Evolutionary conservation across 2,888 invertebrate genomes (phyloP).

Genomic region (Hedychridium roseum): DNA sequence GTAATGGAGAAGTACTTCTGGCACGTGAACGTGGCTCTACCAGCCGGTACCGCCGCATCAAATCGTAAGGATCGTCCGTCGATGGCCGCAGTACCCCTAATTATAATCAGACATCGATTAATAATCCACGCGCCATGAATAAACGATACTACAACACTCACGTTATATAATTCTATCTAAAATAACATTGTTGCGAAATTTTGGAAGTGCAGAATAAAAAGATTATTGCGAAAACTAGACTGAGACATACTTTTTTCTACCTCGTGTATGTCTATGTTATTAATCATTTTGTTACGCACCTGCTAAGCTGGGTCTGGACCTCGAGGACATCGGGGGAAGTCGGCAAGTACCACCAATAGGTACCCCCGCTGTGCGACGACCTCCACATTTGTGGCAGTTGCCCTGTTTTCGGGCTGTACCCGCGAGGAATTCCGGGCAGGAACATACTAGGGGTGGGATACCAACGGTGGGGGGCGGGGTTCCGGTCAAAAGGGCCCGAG

Average conservation of each 20-base stretch:
- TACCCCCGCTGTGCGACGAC: constrained; percentile 77
- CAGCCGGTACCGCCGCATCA: constrained; percentile 80
- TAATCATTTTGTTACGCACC: constrained; percentile 44
- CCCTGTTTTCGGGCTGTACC: constrained; percentile 81
- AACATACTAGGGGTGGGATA: constrained; percentile 82
- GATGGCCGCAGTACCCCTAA: constrained; percentile 55
- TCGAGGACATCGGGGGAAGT: constrained; percentile 44
- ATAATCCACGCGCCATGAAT: too few species aligned
- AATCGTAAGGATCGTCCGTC: constrained; percentile 76
- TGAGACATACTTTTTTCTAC: too few species aligned
- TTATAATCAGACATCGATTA: too few species aligned
- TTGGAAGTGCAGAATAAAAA: too few species aligned
- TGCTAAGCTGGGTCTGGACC: constrained; percentile 58
- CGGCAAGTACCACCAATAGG: constrained; percentile 73
- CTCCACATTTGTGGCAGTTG: constrained; percentile 85
- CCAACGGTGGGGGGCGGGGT: constrained; percentile 65
- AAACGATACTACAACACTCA: neutral
- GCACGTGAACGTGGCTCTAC: constrained; percentile 69
- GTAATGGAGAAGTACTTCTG: constrained; percentile 60
- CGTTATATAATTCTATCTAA: too few species aligned
- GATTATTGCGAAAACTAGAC: too few species aligned
- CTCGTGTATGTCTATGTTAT: too few species aligned
- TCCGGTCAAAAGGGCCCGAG: constrained; percentile 64
- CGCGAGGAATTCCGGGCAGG: constrained; percentile 81
- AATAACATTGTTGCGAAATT: too few species aligned